Conservation (phyloP, 2,797 vertebrate species). For the Rhincodon typus region DNA sequence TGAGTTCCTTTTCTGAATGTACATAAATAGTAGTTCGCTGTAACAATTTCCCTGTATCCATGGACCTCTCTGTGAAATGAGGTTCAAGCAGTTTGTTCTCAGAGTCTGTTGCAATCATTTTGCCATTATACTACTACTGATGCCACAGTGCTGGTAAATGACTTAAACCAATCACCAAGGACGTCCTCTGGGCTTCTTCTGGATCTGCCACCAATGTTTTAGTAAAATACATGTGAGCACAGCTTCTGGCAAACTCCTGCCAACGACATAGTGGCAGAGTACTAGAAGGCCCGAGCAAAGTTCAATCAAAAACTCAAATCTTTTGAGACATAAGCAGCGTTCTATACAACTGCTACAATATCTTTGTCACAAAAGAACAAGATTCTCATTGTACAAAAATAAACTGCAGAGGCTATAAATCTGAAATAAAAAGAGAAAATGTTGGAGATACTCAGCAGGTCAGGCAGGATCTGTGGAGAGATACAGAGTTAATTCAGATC, state of each 20-base stretch:
- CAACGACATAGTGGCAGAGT: too few relatives aligned
- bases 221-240: not conserved
- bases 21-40: not conserved
- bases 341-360: not conserved
- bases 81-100: not conserved
- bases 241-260: not conserved
- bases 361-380: not conserved
- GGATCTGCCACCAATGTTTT: not conserved
- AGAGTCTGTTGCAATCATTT: not conserved
- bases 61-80: not conserved
- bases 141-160: not conserved
- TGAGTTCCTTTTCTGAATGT: not conserved
- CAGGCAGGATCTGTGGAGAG: not conserved
- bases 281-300: not conserved
- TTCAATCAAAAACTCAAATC: not conserved
- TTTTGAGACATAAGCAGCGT: not conserved
- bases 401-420: not conserved
- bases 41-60: not conserved
- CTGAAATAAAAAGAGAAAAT: not conserved
- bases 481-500: too few relatives aligned
- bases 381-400: not conserved
- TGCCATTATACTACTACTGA: not conserved
- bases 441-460: not conserved
- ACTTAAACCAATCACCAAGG: not conserved
- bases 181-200: not conserved